These are phyloP conservation scores for Galerucella pusilla DNA, from an alignment of 2,888 invertebrate genomes.

Conservation along the genomic window DNA sequence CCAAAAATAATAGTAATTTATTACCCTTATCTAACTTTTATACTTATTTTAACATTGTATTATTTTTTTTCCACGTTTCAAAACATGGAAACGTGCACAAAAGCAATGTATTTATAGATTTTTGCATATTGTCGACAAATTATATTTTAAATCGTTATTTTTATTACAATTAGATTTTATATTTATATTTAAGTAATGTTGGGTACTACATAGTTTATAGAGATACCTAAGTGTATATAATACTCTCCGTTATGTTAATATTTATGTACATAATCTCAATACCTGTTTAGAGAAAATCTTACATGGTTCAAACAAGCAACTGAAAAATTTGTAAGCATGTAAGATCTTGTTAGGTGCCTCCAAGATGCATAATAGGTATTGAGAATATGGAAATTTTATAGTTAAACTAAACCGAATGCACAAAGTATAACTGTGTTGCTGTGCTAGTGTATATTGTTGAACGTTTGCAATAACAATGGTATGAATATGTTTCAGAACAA, in stretches of 20 bases:
- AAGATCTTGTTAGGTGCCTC: no score
- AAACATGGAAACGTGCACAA: not conserved
- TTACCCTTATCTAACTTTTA: not conserved
- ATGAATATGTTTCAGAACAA: conserved; percentile 28
- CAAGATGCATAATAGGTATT: conserved; percentile 3
- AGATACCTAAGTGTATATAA: conserved; percentile 7
- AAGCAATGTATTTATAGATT: conserved; percentile 14
- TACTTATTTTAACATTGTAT: not conserved
- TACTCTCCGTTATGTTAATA: conserved; percentile 4
- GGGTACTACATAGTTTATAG: conserved; percentile 19
- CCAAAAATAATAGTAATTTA: not conserved
- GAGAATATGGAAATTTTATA: conserved; percentile 14
- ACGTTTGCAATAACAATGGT: conserved; percentile 34
- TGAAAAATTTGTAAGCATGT: no score
- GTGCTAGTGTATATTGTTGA: conserved; percentile 8
- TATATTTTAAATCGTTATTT: conserved; percentile 10
- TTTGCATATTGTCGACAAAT: not conserved
- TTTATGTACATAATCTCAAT: not conserved
- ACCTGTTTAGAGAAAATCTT: not conserved
- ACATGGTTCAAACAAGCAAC: not conserved
- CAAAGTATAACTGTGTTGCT: conserved; percentile 22
- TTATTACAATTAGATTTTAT: conserved; percentile 14
- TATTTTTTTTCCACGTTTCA: not conserved
- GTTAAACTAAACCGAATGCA: conserved; percentile 16
- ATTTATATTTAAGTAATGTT: conserved; percentile 15